These are phyloP conservation scores for Harpagifer antarcticus DNA, from an alignment of 2,797 vertebrate species.

Conservation along the genomic window DNA sequence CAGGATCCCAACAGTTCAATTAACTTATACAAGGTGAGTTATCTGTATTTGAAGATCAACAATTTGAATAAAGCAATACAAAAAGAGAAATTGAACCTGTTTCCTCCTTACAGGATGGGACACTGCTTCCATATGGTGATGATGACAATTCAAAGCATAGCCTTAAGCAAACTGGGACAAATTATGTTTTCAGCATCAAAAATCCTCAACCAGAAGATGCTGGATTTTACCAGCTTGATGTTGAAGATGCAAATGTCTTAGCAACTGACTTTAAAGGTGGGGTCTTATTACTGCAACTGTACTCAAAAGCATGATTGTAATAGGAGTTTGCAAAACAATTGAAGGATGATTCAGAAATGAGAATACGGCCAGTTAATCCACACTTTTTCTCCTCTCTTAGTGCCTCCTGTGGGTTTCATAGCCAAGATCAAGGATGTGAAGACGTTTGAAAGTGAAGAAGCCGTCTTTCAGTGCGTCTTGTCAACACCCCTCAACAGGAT, in stretches of 20 bases:
- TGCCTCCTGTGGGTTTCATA: conserved; percentile 81
- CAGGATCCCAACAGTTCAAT: conserved; percentile 84
- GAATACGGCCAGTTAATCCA: neutral
- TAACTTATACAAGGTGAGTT: conserved; percentile 90
- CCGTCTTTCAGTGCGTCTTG: conserved; percentile 86
- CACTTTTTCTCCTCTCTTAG: conserved; percentile 55
- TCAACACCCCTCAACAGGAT: conserved; percentile 83
- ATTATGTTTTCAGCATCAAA: conserved; percentile 86
- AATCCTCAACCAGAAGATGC: conserved; percentile 88
- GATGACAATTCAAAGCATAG: conserved; percentile 82
- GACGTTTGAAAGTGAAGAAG: conserved; percentile 80
- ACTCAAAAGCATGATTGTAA: neutral
- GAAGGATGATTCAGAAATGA: neutral
- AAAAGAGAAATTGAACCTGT: neutral
- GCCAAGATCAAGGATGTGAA: conserved; percentile 75
- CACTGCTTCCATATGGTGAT: conserved; percentile 63
- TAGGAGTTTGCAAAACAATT: neutral
- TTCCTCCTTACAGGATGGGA: conserved; percentile 74
- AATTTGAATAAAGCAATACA: neutral
- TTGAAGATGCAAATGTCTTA: conserved; percentile 88
- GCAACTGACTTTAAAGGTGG: conserved; percentile 87
- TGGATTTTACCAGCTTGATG: conserved; percentile 91
- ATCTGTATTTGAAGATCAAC: neutral
- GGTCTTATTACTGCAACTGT: neutral
- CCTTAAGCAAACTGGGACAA: conserved; percentile 83